Base-by-base conservation (phyloP, 2,797 vertebrate species). In the Percopsis omiscomaycus region DNA sequence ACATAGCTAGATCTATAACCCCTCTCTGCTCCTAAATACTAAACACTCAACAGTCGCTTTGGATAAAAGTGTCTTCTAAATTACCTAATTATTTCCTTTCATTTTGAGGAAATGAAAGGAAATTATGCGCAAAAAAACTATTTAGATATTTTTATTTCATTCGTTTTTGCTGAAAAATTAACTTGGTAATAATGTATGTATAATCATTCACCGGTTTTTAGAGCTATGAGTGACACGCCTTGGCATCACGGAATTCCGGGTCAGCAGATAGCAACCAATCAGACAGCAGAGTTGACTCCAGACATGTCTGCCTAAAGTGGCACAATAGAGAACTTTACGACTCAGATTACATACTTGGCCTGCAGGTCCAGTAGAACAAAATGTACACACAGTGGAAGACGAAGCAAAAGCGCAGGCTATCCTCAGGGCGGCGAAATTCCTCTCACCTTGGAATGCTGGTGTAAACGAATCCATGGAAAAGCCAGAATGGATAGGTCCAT, bases 371-470 rank as follows among this genome's bases (percentile, higher is more conserved):
- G 50, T 45, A 61, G 22, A 50, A 52, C 5, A 65, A 70, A 73
- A 80, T 78, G 74, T 70, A 83, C 68, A 82, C 55, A 53, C 30
- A 64, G 62, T 61, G 50, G 61, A 72, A 80, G 74, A 85, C 67
- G 55, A 69, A 85, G 61, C 45, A 46, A 44, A n/a, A 8, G 59
- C 22, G 22, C 22, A 22, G 22, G 22, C 22, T 48, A 30, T 52
- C 66, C 45, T 28, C 22, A 60, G 59, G n/a, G 45, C 11, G 4
- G 32, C 8, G 32, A 55, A 62, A 57, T 53, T 77, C 60, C 55
- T 28, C 14, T 72, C 62, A 60, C 62, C 45, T 64, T 55, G 28
- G 69, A 77, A 71, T 71, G 74, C 13, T 45, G n/a, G 5, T 56
- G 73, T 77, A 78, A 82, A 73, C 59, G 52, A 55, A 78, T 61